Base-by-base conservation (phyloP, 2,113 vertebrate genomes). In the Mormoops blainvillei region DNA sequence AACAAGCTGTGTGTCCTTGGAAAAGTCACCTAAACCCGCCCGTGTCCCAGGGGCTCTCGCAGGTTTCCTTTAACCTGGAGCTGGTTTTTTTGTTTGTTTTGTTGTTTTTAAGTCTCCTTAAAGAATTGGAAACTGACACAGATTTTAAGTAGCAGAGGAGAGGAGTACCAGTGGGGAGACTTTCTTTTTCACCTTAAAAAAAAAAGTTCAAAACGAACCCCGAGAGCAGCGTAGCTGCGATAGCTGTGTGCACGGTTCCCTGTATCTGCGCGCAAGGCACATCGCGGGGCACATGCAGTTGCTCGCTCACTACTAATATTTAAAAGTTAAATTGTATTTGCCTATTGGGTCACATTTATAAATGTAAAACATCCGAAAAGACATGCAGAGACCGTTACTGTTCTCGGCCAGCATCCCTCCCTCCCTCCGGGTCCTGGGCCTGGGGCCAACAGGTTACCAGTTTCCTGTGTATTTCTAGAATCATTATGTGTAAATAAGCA, bases 391-490 rank as follows among this genome's bases (percentile, higher is more conserved):
- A 82, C 3, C 5, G 12, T 58, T 33, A 45, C 15, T 45, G 45
- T 71, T 45, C 4, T 31, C 14, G 36, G 1, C 9, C 5, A 4
- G 41, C 5, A 1, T 24, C n/a, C 31, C 2, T 7, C 13, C 10
- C 36, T 88, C 61, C 68, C 28, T 6, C 26, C 31, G 19, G 36
- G 12, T 65, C 38, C 22, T 11, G 68, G 74, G 50, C 26, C 36
- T 54, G 3, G 43, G 24, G 18, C 61, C 82, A n/a, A 33, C 45
- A 74, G 26, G 3, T 48, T 71, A 73, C 7, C 4, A 36, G 7
- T 36, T 58, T 18, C 45, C 58, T 90, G 76, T 54, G 43, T 63
- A 33, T 73, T 94, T 95, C 48, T 83, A 63, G 67, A 95, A 36
- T 94, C n/a, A 38, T 24, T 61, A 18, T 91, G 58, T 63, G 6